Evolutionary conservation across 2,113 vertebrate genomes (phyloP).

Genomic region (Lathamus discolor): DNA sequence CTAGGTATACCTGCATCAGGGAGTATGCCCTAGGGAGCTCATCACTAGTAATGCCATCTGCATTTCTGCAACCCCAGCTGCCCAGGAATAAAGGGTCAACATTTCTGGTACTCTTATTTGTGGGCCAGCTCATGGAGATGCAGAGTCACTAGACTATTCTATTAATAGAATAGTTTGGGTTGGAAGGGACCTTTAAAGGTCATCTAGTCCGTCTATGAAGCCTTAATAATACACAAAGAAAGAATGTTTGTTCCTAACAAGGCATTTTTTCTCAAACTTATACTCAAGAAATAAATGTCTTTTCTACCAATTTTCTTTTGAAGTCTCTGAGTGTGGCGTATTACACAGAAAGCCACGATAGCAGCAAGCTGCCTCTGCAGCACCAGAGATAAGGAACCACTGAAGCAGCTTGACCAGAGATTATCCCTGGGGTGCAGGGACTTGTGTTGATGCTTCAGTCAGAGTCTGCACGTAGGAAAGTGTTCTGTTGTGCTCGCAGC

Average conservation of each 20-base stretch:
- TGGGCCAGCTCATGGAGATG: background rate
- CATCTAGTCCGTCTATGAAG: background rate
- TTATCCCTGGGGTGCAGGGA: background rate
- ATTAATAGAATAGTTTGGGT: background rate
- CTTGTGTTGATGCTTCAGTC: background rate
- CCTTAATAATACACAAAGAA: background rate
- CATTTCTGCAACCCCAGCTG: background rate
- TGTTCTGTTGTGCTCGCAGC: background rate
- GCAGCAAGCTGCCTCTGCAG: background rate
- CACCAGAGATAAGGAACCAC: background rate
- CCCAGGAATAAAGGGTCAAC: background rate
- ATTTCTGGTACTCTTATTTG: background rate
- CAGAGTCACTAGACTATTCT: fast-evolving
- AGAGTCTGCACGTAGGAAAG: fast-evolving
- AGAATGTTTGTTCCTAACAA: background rate
- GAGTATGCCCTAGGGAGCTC: background rate
- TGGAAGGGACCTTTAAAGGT: background rate
- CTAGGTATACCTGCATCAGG: background rate
- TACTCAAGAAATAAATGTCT: background rate
- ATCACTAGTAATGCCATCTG: fast-evolving
- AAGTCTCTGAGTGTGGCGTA: background rate
- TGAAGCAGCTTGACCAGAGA: background rate
- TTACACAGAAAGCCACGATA: fast-evolving
- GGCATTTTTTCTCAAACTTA: background rate
- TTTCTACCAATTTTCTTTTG: background rate